These are phyloP conservation scores for Parascotia fuliginaria DNA, from an alignment of 2,888 invertebrate species.

Conservation along the genomic window DNA sequence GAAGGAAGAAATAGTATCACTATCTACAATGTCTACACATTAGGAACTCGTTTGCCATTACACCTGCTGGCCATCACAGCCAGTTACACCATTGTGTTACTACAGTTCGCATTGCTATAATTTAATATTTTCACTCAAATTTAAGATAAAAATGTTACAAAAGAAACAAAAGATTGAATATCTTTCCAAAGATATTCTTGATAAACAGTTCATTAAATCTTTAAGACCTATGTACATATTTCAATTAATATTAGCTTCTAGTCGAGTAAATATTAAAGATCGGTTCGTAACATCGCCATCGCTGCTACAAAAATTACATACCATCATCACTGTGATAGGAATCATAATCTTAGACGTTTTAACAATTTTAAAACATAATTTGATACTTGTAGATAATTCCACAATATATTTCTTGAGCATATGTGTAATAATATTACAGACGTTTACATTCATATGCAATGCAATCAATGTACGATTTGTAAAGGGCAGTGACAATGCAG, in stretches of 20 bases:
- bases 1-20: conserved; percentile 56
- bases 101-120: conserved; percentile 62
- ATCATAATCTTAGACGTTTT: conserved; percentile 25
- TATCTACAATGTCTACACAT: conserved; percentile 60
- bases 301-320: conserved; percentile 55
- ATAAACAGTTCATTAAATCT: conserved; percentile 53
- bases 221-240: conserved; percentile 46
- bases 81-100: conserved; percentile 63
- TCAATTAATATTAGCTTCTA: conserved; percentile 57
- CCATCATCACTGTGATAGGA: conserved; percentile 40
- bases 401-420: conserved; percentile 32
- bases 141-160: conserved; percentile 15
- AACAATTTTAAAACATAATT: conserved; percentile 22
- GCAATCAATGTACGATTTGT: conserved; percentile 59
- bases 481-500: conserved; percentile 52
- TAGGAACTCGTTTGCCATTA: conserved; percentile 56
- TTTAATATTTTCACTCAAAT: no score
- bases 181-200: conserved; percentile 60
- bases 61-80: conserved; percentile 59
- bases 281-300: conserved; percentile 58
- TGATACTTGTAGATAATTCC: conserved; percentile 20
- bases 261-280: conserved; percentile 57
- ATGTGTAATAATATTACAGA: conserved; percentile 33
- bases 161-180: conserved; percentile 47
- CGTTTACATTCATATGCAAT: conserved; percentile 40